Conservation (phyloP, 2,797 vertebrate species). For the Octomys mimax region DNA sequence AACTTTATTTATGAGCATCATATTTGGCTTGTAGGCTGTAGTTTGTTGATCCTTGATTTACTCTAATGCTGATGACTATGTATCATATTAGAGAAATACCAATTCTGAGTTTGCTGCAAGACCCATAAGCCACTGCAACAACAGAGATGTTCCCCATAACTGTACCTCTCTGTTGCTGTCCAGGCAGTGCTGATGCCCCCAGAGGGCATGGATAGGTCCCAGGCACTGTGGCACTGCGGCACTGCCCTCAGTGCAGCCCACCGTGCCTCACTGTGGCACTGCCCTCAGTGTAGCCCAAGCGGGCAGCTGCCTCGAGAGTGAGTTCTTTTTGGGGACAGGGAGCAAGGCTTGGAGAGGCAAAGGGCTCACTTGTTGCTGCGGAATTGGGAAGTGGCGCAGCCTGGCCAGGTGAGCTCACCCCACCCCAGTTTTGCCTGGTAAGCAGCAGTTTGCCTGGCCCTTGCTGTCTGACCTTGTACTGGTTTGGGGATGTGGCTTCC, state of each 20-base stretch:
- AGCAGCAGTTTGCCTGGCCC: background rate
- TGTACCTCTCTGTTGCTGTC: background rate
- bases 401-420: background rate
- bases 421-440: background rate
- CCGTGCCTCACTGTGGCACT: background rate
- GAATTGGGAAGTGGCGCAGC: background rate
- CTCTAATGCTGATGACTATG: background rate
- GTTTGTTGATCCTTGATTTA: constrained; percentile 6
- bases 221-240: background rate
- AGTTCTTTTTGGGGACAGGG: constrained; percentile 23
- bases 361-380: background rate
- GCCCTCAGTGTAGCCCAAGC: background rate
- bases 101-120: background rate
- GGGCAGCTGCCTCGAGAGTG: background rate
- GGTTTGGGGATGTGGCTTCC: background rate
- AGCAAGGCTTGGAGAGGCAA: background rate
- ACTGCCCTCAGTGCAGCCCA: background rate
- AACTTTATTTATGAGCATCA: background rate
- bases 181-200: background rate
- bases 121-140: background rate
- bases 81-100: background rate
- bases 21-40: background rate
- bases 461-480: background rate
- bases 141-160: background rate
- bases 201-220: background rate